phyloP scores from a whole-genome alignment of 2,888 invertebrate genomes.

The Mythimna lalbum region DNA sequence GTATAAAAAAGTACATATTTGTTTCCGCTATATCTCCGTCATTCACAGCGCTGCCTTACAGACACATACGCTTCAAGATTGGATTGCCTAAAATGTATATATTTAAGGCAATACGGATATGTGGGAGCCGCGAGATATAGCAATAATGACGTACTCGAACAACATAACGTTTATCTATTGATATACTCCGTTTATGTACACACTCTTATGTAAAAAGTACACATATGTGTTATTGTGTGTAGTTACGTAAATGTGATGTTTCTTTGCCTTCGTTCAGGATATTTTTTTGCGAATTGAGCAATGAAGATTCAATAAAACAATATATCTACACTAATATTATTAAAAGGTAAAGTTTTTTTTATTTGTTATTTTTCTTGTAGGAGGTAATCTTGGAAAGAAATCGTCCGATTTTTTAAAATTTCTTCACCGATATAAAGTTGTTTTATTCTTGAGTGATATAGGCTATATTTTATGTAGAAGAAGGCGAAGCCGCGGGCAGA shows the following conservation, averaged over 20 bases:
- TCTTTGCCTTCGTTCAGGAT: not conserved
- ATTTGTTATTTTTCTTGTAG: no score
- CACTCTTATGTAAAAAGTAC: not conserved
- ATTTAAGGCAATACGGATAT: constrained; percentile 57
- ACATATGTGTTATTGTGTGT: not conserved
- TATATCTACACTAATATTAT: no score
- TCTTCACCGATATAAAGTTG: no score
- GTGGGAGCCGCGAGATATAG: constrained; percentile 50
- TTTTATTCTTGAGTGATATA: no score
- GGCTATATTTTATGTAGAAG: no score
- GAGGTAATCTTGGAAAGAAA: no score
- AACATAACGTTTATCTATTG: constrained; percentile 47
- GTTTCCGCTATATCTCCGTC: not conserved
- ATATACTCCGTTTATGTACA: constrained; percentile 1
- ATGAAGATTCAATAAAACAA: not conserved
- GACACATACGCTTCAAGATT: constrained; percentile 54
- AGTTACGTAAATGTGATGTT: not conserved
- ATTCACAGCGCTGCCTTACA: not conserved
- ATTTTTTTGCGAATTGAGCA: not conserved
- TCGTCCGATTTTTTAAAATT: no score
- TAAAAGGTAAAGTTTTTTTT: no score
- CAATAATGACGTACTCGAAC: constrained; percentile 50
- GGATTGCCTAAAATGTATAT: constrained; percentile 63
- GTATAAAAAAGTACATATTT: no score
- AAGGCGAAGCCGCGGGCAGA: no score